Percentiles rank a stretch among this genome's conserved stretches.
phyloP scores from a whole-genome alignment of 2,797 vertebrate species.

The Euthynnus affinis region DNA sequence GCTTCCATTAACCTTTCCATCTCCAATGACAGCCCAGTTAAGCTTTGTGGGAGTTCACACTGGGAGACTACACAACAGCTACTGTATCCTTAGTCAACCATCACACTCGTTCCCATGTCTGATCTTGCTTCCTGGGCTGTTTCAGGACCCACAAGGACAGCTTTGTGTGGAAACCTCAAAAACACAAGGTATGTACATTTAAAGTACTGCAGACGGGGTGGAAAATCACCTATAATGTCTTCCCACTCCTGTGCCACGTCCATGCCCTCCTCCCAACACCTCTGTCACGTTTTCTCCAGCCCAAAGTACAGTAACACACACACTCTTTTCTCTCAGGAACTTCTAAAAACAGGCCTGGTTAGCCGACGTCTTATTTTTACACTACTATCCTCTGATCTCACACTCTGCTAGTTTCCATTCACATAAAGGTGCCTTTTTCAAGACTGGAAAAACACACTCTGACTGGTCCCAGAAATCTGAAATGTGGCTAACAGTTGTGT shows the following conservation, averaged over 20 bases:
- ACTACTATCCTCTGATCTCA: slow-evolving; percentile 51
- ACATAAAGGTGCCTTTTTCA: slow-evolving; percentile 68
- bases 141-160: slow-evolving; percentile 64
- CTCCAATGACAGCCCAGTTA: slow-evolving; percentile 43
- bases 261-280: slow-evolving; percentile 53
- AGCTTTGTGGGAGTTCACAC: slow-evolving; percentile 49
- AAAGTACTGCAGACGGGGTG: slow-evolving; percentile 68
- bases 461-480: slow-evolving; percentile 30
- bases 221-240: slow-evolving; percentile 80
- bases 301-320: slow-evolving; percentile 67
- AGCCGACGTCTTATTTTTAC: slow-evolving; percentile 64
- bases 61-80: slow-evolving; percentile 60
- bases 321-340: slow-evolving; percentile 48
- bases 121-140: slow-evolving; percentile 63
- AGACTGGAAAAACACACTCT: slow-evolving; percentile 53
- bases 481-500: slow-evolving; percentile 56
- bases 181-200: slow-evolving; percentile 69
- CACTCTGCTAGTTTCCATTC: slow-evolving; percentile 56
- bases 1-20: slow-evolving; percentile 53
- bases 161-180: slow-evolving; percentile 74
- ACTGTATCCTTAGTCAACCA: slow-evolving; percentile 71
- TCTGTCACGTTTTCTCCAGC: slow-evolving; percentile 58
- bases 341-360: slow-evolving; percentile 65
- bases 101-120: slow-evolving; percentile 64
- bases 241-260: slow-evolving; percentile 58